Conservation (phyloP, 1,140 invertebrate genomes). For the Globodera rostochiensis region DNA sequence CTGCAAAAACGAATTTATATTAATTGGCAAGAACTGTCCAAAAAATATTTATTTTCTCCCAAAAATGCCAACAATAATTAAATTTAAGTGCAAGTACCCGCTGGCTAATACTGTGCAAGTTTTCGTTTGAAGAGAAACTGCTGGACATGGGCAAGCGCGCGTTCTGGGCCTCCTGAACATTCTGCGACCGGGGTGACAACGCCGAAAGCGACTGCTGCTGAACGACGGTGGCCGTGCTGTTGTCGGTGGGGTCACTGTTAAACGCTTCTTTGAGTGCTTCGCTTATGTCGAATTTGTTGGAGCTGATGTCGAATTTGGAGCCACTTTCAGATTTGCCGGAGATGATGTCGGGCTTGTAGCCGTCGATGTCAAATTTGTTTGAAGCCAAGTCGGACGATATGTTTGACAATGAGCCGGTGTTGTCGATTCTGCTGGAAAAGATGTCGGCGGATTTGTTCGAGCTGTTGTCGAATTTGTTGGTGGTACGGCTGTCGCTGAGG, state of each 20-base stretch:
- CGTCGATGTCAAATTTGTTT: no score
- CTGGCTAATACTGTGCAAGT: not conserved
- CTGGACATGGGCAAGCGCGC: not conserved
- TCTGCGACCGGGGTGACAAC: not conserved
- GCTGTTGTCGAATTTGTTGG: not conserved
- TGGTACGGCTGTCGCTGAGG: not conserved
- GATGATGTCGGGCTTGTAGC: not conserved
- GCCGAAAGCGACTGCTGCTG: not conserved
- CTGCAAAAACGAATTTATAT: not conserved
- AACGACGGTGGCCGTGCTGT: not conserved
- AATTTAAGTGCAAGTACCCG: no score
- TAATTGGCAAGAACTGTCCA: no score
- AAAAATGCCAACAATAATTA: no score
- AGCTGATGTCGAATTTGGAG: not conserved
- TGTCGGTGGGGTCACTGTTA: not conserved
- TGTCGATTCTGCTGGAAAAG: not conserved
- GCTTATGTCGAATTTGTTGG: not conserved
- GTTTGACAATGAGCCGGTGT: not conserved
- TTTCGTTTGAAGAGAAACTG: not conserved
- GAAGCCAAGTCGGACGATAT: no score
- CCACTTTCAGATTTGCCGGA: not conserved
- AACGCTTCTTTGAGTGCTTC: not conserved
- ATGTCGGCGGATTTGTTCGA: not conserved
- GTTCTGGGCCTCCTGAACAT: not conserved
- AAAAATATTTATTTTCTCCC: no score